A percentile compares a stretch with the other conserved stretches of the same genome.
These are phyloP conservation scores for Epirrita christyi DNA, from an alignment of 2,888 invertebrate genomes.

Conservation along the genomic window DNA sequence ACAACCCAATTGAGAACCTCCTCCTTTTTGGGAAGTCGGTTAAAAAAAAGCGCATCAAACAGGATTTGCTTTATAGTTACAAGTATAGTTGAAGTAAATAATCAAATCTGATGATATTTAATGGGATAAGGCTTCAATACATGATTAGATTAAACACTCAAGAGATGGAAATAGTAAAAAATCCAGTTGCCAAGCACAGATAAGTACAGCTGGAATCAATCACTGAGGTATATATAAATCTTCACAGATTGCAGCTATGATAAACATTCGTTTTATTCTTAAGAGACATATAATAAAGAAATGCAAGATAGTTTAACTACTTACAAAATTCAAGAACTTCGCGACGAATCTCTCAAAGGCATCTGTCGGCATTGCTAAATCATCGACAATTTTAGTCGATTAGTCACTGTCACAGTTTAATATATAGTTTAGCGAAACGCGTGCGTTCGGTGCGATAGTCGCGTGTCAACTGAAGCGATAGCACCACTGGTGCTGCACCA, in stretches of 20 bases:
- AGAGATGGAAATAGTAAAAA: neutral
- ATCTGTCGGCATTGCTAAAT: constrained; percentile 61
- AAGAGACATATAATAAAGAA: constrained; percentile 10
- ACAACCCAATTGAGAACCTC: too few relatives aligned
- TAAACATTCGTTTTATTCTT: constrained; percentile 14
- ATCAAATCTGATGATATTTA: too few relatives aligned
- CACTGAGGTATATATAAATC: constrained; percentile 13
- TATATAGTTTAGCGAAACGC: constrained; percentile 16
- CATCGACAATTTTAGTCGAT: constrained; percentile 31
- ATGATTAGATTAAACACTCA: neutral
- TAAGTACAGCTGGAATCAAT: constrained; percentile 15
- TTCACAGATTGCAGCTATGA: constrained; percentile 21
- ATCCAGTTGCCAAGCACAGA: constrained; percentile 12
- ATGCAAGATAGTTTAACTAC: constrained; percentile 43
- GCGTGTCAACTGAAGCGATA: constrained; percentile 31
- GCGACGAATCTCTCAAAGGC: constrained; percentile 61
- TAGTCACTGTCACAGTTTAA: constrained; percentile 31
- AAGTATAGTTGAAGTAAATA: too few relatives aligned
- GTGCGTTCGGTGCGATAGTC: constrained; percentile 27
- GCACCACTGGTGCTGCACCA: neutral
- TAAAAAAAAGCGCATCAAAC: too few relatives aligned
- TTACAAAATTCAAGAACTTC: constrained; percentile 58
- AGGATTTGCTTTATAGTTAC: too few relatives aligned
- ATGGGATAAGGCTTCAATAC: too few relatives aligned
- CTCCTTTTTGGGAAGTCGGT: too few relatives aligned